Conservation (phyloP, 2,113 vertebrate species). For the Nyctibius bracteatus region DNA sequence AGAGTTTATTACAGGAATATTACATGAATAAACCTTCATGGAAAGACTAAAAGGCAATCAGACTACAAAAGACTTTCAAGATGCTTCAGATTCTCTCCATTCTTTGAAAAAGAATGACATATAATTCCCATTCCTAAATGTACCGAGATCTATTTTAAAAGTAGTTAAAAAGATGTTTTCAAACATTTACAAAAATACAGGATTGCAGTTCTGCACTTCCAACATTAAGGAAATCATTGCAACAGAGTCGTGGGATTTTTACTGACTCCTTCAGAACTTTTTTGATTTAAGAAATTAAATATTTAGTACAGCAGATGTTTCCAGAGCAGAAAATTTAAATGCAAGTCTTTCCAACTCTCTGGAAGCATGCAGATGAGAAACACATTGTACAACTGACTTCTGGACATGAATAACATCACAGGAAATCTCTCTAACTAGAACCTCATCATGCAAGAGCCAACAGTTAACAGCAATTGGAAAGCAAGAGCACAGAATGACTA, state of each 20-base stretch:
- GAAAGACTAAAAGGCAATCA: background rate
- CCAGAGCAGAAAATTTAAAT: background rate
- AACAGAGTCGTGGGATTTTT: background rate
- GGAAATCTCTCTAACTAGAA: background rate
- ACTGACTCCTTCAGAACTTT: background rate
- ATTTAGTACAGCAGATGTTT: background rate
- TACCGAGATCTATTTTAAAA: background rate
- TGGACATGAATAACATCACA: background rate
- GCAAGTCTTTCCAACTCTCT: background rate
- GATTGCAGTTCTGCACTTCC: background rate
- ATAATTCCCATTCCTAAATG: background rate
- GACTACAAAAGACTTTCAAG: background rate
- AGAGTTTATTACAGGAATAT: background rate
- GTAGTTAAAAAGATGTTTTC: background rate
- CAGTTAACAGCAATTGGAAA: fast-evolving
- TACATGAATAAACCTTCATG: background rate
- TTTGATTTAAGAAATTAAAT: background rate
- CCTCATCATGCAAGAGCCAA: background rate
- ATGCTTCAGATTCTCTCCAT: background rate
- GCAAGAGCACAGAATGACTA: background rate
- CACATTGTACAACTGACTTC: background rate
- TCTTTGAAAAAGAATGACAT: background rate
- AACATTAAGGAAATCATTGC: background rate
- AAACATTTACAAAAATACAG: background rate
- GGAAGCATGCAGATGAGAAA: background rate